phyloP scores from a whole-genome alignment of 2,888 invertebrate species.

The Cantharis rustica region DNA sequence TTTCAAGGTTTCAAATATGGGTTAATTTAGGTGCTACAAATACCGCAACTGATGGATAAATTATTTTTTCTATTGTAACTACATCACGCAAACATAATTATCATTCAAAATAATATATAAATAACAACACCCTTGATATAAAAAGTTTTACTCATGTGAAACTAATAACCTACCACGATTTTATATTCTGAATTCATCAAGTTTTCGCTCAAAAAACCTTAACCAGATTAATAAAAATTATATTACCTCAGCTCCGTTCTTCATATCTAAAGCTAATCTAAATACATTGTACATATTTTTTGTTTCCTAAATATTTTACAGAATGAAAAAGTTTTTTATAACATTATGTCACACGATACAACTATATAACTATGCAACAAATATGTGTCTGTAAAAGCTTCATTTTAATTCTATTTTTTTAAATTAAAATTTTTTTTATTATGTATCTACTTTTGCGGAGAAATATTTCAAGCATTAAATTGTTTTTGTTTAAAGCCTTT shows the following conservation, averaged over 20 bases:
- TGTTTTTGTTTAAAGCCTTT: too few species aligned
- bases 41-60: neutral
- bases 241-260: neutral
- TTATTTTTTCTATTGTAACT: neutral
- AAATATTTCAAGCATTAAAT: too few species aligned
- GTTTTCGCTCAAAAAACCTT: neutral
- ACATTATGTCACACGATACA: too few species aligned
- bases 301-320: too few species aligned
- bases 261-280: neutral
- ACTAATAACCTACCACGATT: neutral
- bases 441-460: too few species aligned
- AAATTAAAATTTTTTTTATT: too few species aligned
- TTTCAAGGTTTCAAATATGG: neutral
- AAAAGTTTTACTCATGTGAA: neutral
- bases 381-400: too few species aligned
- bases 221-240: neutral
- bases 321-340: too few species aligned
- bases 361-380: too few species aligned
- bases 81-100: neutral
- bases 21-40: neutral
- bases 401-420: too few species aligned
- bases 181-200: neutral
- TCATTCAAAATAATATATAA: neutral
- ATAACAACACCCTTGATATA: neutral
- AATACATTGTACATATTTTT: neutral